A percentile compares a stretch with the other conserved stretches of the same genome.
phyloP scores from a whole-genome alignment of 2,888 invertebrate genomes.

The Drosophila prostipennis region DNA sequence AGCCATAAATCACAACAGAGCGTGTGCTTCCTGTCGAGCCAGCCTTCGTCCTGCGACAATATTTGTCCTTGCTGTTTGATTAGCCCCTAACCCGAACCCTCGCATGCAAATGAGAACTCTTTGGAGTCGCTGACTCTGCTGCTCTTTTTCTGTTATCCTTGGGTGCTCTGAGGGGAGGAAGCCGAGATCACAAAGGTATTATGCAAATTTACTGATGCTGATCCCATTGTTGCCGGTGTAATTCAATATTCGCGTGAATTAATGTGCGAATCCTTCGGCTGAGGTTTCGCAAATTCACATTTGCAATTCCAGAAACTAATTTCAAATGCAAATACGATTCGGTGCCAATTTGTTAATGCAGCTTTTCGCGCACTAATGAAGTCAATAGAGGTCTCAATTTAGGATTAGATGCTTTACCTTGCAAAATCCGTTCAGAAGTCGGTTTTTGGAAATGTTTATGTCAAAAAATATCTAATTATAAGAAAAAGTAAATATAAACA shows the following conservation, averaged over 20 bases:
- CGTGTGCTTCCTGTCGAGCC: conserved; percentile 83
- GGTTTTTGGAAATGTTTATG: too few relatives aligned
- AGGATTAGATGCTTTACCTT: conserved; percentile 3
- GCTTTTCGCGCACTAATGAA: conserved; percentile 31
- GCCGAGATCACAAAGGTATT: conserved; percentile 53
- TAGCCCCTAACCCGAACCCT: conserved; percentile 44
- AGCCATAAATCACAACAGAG: conserved; percentile 75
- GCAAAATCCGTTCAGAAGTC: background rate
- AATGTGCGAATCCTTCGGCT: conserved; percentile 28
- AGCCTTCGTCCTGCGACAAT: conserved; percentile 31
- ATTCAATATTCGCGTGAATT: conserved; percentile 79
- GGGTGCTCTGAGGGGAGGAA: conserved; percentile 39
- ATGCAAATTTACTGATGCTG: conserved; percentile 69
- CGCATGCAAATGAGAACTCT: conserved; percentile 52
- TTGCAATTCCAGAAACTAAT: conserved; percentile 25
- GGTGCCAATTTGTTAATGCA: conserved; percentile 38
- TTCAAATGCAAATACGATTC: conserved; percentile 28
- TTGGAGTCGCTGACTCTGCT: conserved; percentile 43
- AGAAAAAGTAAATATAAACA: too few relatives aligned
- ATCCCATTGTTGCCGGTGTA: conserved; percentile 61
- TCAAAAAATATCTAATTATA: too few relatives aligned
- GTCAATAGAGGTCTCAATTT: conserved; percentile 1
- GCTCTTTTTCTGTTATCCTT: conserved; percentile 63
- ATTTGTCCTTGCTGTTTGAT: conserved; percentile 65
- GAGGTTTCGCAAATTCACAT: conserved; percentile 26